Base-by-base conservation (phyloP, 2,797 vertebrate species). In the Platalea minor region DNA sequence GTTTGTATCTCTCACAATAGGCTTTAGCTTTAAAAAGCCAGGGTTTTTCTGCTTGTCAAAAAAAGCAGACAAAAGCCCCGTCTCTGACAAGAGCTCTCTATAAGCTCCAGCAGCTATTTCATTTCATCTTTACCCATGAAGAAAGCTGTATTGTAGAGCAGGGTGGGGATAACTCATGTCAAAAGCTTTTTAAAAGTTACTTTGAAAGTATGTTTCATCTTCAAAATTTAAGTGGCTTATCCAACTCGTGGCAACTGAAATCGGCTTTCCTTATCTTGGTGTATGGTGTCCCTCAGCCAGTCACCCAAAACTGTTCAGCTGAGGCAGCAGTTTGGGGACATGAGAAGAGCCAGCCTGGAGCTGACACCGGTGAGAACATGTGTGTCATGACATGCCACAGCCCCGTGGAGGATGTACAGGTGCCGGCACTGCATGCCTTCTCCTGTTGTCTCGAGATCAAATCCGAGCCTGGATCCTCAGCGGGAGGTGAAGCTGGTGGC, bases 191-290 rank as follows among this genome's bases (percentile, higher is more conserved):
- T 41, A 51, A 80, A 97, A 95, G 83, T 97, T 97, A 95, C 92
- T 96, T 93, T 88, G 73, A 95, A 96, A 95, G 83, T 21, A 29
- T 93, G 89, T 92, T 96, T 96, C 83, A 90, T 93, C 96, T 96
- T 93, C 81, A 95, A 45, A 95, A 94, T 94, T 88, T 88, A 96
- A 97, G 96, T 96, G 91, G 94, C 78, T 97, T 97, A 94, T 91
- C 88, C 92, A 87, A 31, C 83, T 90, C 68, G 60, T 70, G 78
- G 89, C 72, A 92, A 88, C 72, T 43, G 70, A 93, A 94, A 94
- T 93, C 91, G 17, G 76, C 93, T 97, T 96, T 94, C 51, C 78
- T 95, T 85, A 63, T 91, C 92, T 53, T 53, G 17, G 68, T 64
- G 33, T 5, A 1, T 23, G 67, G 76, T 91, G 51, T 86, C 83